Evolutionary conservation across 2,113 vertebrate genomes (phyloP).

Genomic region (Plotosus lineatus): DNA sequence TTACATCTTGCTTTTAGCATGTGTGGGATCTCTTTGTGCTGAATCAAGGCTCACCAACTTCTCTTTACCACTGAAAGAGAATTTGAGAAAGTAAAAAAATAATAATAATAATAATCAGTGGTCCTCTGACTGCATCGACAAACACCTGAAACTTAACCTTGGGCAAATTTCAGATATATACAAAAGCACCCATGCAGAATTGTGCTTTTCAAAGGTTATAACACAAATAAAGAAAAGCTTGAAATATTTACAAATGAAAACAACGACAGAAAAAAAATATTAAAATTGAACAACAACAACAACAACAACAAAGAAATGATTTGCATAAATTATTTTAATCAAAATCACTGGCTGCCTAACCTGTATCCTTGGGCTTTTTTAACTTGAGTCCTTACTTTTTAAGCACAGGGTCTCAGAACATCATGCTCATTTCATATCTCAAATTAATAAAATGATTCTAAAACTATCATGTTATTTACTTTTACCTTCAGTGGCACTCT

Average conservation of each 20-base stretch:
- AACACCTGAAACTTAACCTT: slow-evolving; percentile 41
- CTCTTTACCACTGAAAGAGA: slow-evolving; percentile 56
- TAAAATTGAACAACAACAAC: not conserved
- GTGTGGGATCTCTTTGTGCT: slow-evolving; percentile 23
- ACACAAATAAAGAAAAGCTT: not conserved
- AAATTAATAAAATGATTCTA: too few species aligned
- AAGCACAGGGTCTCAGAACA: not conserved
- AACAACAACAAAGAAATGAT: too few species aligned
- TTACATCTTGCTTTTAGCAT: slow-evolving; percentile 19
- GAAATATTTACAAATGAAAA: not conserved
- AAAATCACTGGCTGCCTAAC: not conserved
- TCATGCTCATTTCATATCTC: not conserved
- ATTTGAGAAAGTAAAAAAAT: slow-evolving; percentile 51
- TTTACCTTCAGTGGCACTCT: too few species aligned
- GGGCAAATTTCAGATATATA: not conserved
- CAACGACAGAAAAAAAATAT: not conserved
- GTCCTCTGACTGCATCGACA: slow-evolving; percentile 35
- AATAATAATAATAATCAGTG: slow-evolving; percentile 45
- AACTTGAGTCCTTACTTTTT: not conserved
- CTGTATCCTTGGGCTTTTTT: not conserved
- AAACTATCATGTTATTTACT: too few species aligned
- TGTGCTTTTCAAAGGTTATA: not conserved
- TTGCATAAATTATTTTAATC: too few species aligned
- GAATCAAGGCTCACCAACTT: slow-evolving; percentile 44
- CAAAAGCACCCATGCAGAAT: not conserved